Conservation (phyloP, 2,113 vertebrate genomes). For the Calidris pygmaea region DNA sequence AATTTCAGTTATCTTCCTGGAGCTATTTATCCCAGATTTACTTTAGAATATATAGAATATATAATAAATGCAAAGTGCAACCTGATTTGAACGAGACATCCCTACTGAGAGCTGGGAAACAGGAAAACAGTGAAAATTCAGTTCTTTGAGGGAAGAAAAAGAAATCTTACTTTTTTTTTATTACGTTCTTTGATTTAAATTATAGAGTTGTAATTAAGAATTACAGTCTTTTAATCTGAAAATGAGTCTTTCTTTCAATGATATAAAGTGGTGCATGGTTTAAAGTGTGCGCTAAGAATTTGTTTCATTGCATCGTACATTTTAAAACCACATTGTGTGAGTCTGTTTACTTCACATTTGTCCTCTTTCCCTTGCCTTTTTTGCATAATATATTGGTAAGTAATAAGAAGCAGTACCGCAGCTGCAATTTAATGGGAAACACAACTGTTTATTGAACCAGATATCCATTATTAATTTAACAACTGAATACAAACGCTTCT, state of each 20-base stretch:
- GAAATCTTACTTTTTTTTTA: background rate
- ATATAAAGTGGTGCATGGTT: background rate
- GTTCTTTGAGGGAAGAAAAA: background rate
- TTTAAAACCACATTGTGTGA: background rate
- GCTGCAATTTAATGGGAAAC: conserved; percentile 48
- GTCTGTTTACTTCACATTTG: background rate
- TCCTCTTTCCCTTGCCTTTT: conserved; percentile 12
- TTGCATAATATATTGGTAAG: conserved; percentile 55
- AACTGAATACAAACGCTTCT: conserved; percentile 55
- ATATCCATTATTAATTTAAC: conserved; percentile 70
- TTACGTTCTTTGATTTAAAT: background rate
- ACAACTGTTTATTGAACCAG: conserved; percentile 68
- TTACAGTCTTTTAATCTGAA: background rate
- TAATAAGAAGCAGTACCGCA: conserved; percentile 30
- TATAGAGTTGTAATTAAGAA: background rate
- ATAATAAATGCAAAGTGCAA: background rate
- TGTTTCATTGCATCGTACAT: background rate
- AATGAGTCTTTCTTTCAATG: background rate
- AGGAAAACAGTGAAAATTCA: background rate
- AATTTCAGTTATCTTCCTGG: background rate
- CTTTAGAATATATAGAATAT: background rate
- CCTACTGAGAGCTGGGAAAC: background rate
- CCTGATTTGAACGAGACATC: background rate
- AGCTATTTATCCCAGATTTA: background rate
- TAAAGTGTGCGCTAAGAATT: background rate